Conservation (phyloP, 2,113 vertebrate species). For the Macheiramphus alcinus region DNA sequence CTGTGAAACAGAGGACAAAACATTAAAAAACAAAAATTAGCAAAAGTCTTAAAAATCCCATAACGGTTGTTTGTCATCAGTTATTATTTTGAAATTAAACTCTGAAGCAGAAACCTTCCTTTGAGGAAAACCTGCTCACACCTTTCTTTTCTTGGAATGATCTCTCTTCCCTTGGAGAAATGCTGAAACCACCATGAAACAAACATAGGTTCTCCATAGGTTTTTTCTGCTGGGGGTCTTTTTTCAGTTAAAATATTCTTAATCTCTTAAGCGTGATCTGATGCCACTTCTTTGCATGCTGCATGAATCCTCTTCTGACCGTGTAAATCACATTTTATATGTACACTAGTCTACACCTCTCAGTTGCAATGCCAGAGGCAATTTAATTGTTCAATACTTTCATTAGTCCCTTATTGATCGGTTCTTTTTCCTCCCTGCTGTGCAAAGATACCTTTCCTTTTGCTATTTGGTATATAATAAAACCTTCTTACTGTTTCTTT, state of each 20-base stretch:
- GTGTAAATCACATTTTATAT: conserved; percentile 43
- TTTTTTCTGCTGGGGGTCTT: background rate
- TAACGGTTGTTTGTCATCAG: background rate
- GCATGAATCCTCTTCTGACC: conserved; percentile 46
- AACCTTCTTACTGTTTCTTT: background rate
- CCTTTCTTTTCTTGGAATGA: background rate
- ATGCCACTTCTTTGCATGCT: background rate
- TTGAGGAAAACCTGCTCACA: background rate
- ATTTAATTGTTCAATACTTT: conserved; percentile 55
- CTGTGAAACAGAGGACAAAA: background rate
- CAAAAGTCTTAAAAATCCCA: background rate
- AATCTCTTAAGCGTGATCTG: background rate
- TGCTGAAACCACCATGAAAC: background rate
- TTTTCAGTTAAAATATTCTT: background rate
- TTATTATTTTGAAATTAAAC: background rate
- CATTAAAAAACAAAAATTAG: background rate
- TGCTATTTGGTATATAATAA: background rate
- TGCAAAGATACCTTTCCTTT: conserved; percentile 7
- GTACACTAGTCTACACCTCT: background rate
- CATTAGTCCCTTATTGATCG: background rate
- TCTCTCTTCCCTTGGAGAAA: background rate
- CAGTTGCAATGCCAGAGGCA: conserved; percentile 21
- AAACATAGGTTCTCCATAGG: background rate
- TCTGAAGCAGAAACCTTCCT: background rate
- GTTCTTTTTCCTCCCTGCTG: background rate